phyloP scores from a whole-genome alignment of 2,113 vertebrate genomes.

The Cercopithecus mona region DNA sequence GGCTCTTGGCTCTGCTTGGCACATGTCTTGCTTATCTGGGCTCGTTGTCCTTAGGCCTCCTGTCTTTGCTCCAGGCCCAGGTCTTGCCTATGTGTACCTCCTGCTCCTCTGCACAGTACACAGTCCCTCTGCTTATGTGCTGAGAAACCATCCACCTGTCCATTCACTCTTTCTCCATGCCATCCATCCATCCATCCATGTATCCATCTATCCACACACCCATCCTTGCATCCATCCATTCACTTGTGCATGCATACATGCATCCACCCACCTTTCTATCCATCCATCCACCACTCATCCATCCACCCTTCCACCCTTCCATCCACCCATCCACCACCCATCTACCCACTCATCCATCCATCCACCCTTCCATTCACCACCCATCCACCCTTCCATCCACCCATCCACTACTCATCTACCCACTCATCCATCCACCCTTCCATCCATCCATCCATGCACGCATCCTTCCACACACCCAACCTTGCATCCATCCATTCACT shows the following conservation, averaged over 20 bases:
- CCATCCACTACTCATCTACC: no score
- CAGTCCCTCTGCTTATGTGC: neutral
- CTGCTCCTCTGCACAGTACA: accelerated
- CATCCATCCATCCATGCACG: no score
- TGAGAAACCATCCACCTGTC: neutral
- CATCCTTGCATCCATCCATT: no score
- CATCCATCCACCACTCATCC: accelerated
- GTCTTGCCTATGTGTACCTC: neutral
- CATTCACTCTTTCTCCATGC: no score
- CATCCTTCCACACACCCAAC: no score
- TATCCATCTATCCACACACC: no score
- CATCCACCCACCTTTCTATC: no score
- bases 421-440: neutral
- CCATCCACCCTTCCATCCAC: no score
- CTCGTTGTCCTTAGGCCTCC: neutral
- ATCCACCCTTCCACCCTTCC: neutral
- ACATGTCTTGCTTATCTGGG: neutral
- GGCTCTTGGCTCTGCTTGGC: conserved; percentile 27
- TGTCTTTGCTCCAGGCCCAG: neutral
- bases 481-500: accelerated
- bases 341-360: no score
- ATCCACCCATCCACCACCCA: no score
- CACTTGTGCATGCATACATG: accelerated
- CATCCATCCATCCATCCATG: no score
- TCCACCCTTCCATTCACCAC: neutral